A percentile compares a stretch with the other conserved stretches of the same genome.
Evolutionary conservation across 2,113 vertebrate genomes (phyloP).

Genomic region (Xyrauchen texanus): DNA sequence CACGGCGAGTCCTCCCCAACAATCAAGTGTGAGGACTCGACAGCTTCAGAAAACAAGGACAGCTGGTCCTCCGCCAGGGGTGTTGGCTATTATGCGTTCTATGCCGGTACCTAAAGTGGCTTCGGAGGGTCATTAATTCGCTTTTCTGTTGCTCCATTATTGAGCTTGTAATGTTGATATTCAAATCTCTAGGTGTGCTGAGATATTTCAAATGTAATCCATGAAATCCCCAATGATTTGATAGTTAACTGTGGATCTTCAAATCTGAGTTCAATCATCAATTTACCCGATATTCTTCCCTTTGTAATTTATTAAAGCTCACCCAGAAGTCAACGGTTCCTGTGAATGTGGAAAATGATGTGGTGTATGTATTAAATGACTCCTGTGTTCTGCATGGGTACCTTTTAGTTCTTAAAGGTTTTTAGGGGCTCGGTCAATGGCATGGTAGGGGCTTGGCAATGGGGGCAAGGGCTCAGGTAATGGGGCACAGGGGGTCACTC

Average conservation of each 20-base stretch:
- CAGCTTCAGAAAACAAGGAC: constrained; percentile 82
- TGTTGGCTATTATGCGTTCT: constrained; percentile 91
- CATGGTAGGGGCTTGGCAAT: too few relatives aligned
- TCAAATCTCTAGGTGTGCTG: too few relatives aligned
- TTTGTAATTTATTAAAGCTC: neutral
- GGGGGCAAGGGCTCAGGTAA: too few relatives aligned
- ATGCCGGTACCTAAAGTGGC: constrained; percentile 56
- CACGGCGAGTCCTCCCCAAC: constrained; percentile 65
- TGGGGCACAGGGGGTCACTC: too few relatives aligned
- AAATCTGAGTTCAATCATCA: neutral
- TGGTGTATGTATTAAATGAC: neutral
- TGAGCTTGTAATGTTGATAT: too few relatives aligned
- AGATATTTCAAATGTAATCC: too few relatives aligned
- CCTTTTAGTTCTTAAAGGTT: too few relatives aligned
- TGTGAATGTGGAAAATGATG: neutral
- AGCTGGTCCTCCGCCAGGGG: constrained; percentile 54
- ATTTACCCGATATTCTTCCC: too few relatives aligned
- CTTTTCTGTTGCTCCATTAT: too few relatives aligned
- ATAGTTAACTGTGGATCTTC: neutral
- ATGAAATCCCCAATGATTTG: too few relatives aligned
- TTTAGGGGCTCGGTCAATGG: too few relatives aligned
- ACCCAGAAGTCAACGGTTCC: neutral
- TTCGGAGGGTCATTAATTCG: too few relatives aligned
- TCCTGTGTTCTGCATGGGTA: neutral
- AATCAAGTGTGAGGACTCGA: constrained; percentile 90